Evolutionary conservation across 2,797 vertebrate genomes (phyloP).

Genomic region (Gorsachius magnificus): DNA sequence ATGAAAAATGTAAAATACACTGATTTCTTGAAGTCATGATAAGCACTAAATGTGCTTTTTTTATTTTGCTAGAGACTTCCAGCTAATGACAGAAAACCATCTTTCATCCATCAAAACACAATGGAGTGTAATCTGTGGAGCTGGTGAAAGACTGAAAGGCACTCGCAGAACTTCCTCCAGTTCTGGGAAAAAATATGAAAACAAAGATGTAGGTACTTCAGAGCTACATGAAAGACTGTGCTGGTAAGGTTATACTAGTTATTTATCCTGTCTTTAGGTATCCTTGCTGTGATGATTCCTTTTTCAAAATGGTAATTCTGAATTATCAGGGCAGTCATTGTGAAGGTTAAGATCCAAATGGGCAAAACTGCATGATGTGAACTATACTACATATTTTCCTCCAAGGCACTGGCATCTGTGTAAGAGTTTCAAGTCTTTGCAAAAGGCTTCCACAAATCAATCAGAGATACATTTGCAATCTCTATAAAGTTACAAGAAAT

Average conservation of each 20-base stretch:
- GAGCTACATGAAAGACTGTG: neutral
- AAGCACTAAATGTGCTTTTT: neutral
- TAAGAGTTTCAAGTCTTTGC: slow-evolving; percentile 22
- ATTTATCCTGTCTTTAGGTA: neutral
- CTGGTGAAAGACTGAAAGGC: neutral
- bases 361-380: neutral
- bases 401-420: neutral
- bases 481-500: slow-evolving; percentile 46
- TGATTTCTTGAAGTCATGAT: neutral
- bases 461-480: slow-evolving; percentile 24
- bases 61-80: neutral
- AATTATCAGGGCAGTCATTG: neutral
- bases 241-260: neutral
- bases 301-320: neutral
- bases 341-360: slow-evolving; percentile 22
- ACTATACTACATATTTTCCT: slow-evolving; percentile 6
- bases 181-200: neutral
- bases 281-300: neutral
- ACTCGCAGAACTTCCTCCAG: neutral
- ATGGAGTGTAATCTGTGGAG: neutral
- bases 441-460: slow-evolving; percentile 45
- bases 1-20: neutral
- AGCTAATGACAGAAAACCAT: neutral
- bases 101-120: neutral
- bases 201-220: neutral